Conservation (phyloP, 2,888 invertebrate species). For the Anthoptus insignis region DNA sequence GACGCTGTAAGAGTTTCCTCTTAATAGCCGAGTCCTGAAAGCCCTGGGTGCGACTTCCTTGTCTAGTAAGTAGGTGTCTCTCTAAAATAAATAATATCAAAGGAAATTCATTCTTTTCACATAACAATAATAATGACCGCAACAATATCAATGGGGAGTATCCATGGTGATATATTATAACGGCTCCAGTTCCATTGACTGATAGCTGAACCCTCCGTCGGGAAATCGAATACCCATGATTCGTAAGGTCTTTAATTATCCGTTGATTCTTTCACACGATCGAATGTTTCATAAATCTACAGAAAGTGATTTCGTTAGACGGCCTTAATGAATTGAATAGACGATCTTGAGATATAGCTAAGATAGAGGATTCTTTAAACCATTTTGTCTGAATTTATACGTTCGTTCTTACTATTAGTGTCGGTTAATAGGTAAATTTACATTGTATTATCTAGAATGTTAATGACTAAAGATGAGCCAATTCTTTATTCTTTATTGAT, state of each 20-base stretch:
- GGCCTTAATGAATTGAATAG: background rate
- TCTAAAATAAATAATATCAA: background rate
- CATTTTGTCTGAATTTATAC: background rate
- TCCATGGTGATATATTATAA: constrained; percentile 1
- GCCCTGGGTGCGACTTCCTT: too few relatives aligned
- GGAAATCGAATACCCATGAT: constrained; percentile 1
- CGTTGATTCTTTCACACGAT: background rate
- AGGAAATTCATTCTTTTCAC: background rate
- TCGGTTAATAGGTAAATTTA: too few relatives aligned
- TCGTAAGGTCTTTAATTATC: constrained; percentile 1
- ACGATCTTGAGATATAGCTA: background rate
- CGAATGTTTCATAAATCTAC: background rate
- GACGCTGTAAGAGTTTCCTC: too few relatives aligned
- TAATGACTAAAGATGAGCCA: too few relatives aligned
- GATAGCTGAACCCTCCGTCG: background rate
- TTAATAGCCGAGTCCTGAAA: too few relatives aligned
- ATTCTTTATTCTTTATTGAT: too few relatives aligned
- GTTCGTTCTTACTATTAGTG: background rate
- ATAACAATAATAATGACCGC: background rate
- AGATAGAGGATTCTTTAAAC: background rate
- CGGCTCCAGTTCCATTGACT: background rate
- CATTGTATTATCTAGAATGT: too few relatives aligned
- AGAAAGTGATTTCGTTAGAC: background rate
- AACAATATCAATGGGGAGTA: background rate
- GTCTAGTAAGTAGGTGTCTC: too few relatives aligned